Evolutionary conservation across 1,140 invertebrate species (phyloP).

Genomic region (Bombyx mandarina): DNA sequence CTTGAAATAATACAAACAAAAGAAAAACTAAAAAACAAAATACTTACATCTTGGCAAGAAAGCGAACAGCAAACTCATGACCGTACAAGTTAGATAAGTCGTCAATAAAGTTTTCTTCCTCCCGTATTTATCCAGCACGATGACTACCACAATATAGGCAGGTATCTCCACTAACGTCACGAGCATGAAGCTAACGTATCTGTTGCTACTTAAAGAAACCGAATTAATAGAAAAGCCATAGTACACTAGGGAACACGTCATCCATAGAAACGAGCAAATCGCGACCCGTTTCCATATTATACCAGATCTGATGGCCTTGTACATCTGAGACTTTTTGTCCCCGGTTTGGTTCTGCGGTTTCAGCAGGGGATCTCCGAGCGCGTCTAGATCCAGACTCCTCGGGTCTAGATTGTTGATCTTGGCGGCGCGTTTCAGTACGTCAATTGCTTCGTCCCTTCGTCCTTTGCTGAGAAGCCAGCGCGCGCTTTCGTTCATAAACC

Average conservation of each 20-base stretch:
- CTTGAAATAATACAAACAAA: too few relatives aligned
- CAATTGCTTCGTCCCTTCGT: conserved; percentile 78
- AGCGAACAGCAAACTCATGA: conserved; percentile 55
- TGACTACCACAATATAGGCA: conserved; percentile 77
- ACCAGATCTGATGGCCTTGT: conserved; percentile 68
- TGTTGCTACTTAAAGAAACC: conserved; percentile 78
- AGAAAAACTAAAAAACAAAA: background rate
- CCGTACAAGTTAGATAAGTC: conserved; percentile 48
- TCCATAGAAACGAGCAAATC: conserved; percentile 80
- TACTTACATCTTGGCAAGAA: conserved; percentile 64
- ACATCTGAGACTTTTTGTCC: conserved; percentile 48
- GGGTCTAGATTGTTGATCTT: conserved; percentile 78
- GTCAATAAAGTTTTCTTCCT: conserved; percentile 66
- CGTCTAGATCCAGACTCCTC: conserved; percentile 71
- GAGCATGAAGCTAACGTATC: conserved; percentile 80
- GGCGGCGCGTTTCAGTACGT: conserved; percentile 78
- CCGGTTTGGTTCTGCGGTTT: conserved; percentile 32
- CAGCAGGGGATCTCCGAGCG: conserved; percentile 57
- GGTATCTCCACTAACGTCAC: conserved; percentile 81
- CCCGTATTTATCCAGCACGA: conserved; percentile 77
- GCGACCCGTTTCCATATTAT: conserved; percentile 76
- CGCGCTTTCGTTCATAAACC: conserved; percentile 88
- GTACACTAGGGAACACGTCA: conserved; percentile 83
- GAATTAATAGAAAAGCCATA: conserved; percentile 89
- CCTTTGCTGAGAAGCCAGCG: conserved; percentile 86